Conservation (phyloP, 2,888 invertebrate species). For the Agonum fuliginosum region DNA sequence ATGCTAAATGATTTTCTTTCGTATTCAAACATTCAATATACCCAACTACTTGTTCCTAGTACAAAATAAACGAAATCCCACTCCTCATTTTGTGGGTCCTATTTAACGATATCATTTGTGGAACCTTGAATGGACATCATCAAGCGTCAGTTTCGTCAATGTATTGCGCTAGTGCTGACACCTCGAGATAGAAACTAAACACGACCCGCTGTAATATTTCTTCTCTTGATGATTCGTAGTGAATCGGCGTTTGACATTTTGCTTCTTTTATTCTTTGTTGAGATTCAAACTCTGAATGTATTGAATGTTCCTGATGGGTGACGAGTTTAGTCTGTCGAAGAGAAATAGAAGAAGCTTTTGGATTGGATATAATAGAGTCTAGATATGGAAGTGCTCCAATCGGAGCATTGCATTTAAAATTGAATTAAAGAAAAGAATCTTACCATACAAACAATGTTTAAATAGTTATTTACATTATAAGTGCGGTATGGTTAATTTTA, state of each 20-base stretch:
- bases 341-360: too few relatives aligned
- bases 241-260: conserved; percentile 9
- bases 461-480: too few relatives aligned
- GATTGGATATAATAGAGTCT: too few relatives aligned
- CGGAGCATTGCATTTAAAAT: too few relatives aligned
- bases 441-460: too few relatives aligned
- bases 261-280: conserved; percentile 22
- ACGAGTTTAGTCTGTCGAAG: background rate
- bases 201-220: conserved; percentile 40
- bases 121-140: conserved; percentile 38
- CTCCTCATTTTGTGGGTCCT: conserved; percentile 19
- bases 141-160: conserved; percentile 1
- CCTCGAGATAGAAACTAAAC: conserved; percentile 34
- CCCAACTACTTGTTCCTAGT: background rate
- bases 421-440: too few relatives aligned
- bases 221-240: conserved; percentile 24
- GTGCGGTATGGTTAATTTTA: too few relatives aligned
- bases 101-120: conserved; percentile 34
- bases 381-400: too few relatives aligned
- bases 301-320: conserved; percentile 7
- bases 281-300: background rate
- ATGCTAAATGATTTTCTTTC: background rate
- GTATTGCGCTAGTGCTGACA: conserved; percentile 28
- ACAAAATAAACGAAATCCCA: background rate
- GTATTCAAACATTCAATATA: background rate